Evolutionary conservation across 2,888 invertebrate genomes (phyloP).

Genomic region (Temnothorax unifasciatus): DNA sequence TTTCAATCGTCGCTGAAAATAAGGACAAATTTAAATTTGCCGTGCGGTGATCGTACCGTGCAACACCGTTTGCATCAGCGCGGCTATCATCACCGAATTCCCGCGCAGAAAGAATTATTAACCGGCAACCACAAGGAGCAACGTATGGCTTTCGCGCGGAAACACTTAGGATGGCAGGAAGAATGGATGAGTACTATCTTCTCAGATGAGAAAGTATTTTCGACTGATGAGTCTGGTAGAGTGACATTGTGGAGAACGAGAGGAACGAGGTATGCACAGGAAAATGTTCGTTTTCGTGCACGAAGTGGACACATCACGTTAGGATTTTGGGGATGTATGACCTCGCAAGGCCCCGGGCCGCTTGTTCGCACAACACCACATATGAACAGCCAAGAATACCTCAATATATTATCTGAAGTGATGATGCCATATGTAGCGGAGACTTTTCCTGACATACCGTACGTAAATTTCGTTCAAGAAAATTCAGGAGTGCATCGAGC

Average conservation of each 20-base stretch:
- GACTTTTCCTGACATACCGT: neutral
- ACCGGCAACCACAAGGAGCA: neutral
- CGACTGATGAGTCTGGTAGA: neutral
- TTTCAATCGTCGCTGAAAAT: no score
- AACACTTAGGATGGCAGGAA: neutral
- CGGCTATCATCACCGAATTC: neutral
- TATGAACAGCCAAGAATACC: neutral
- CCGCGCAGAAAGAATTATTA: neutral
- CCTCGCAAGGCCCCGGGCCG: neutral
- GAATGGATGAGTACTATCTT: neutral
- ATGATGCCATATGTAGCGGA: neutral
- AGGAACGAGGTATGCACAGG: neutral
- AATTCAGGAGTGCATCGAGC: constrained; percentile 3
- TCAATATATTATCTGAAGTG: neutral
- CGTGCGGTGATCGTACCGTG: no score
- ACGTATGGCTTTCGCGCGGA: neutral
- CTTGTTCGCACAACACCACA: neutral
- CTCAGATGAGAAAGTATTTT: neutral
- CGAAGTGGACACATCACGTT: neutral
- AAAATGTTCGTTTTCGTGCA: neutral
- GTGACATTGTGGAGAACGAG: neutral
- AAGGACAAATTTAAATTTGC: no score
- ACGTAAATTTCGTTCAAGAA: neutral
- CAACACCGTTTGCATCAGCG: no score
- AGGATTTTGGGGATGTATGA: neutral